Conservation (phyloP, 2,888 invertebrate genomes). For the Fragum fragum region DNA sequence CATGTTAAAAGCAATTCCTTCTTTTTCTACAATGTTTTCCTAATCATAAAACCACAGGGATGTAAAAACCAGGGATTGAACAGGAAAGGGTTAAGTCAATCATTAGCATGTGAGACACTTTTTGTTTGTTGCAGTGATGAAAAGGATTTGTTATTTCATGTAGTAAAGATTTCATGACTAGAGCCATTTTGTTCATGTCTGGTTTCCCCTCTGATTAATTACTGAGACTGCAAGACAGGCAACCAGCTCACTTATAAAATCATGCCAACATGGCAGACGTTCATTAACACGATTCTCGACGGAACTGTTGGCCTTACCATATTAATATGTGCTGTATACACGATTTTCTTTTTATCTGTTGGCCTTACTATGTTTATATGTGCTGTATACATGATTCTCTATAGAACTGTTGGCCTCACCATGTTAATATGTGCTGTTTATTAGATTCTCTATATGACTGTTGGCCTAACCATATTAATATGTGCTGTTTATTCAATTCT, state of each 20-base stretch:
- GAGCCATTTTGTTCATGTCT: constrained; percentile 7
- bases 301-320: not conserved
- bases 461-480: not conserved
- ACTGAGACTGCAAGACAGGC: constrained; percentile 1
- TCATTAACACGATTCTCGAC: constrained; percentile 6
- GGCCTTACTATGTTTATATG: not conserved
- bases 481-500: not conserved
- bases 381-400: not conserved
- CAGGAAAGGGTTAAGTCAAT: no score
- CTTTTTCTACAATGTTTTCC: no score
- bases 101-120: no score
- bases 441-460: not conserved
- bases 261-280: constrained; percentile 18
- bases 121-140: no score
- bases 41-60: no score
- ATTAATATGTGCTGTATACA: not conserved
- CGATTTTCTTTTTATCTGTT: not conserved
- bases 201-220: constrained; percentile 19
- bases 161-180: not conserved
- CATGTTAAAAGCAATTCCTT: no score
- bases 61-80: no score
- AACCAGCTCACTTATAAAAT: constrained; percentile 19
- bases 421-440: not conserved
- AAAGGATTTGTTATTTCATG: not conserved
- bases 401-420: not conserved